Percentiles rank a stretch among this genome's conserved stretches.
phyloP scores from a whole-genome alignment of 35 echinoderm and acorn worm genomes.

The Apostichopus parvimensis region DNA sequence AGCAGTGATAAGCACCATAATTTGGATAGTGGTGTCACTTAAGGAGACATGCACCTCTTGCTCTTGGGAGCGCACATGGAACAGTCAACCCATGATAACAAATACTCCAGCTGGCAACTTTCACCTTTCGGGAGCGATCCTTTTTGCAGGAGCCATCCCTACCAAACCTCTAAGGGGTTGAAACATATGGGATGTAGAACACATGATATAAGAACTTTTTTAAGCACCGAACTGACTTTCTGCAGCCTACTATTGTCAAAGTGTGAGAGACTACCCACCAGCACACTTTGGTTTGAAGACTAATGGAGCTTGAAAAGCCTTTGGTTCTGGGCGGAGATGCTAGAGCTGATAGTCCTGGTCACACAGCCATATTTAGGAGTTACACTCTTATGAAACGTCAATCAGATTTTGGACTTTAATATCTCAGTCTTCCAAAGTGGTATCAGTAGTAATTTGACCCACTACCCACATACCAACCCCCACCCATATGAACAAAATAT shows the following conservation, averaged over 20 bases:
- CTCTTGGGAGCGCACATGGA: constrained; percentile 7
- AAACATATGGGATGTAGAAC: neutral
- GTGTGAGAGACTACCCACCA: neutral
- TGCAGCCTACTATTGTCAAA: constrained; percentile 1
- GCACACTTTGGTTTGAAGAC: no score
- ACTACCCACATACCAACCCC: no score
- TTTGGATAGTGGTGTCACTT: constrained; percentile 31
- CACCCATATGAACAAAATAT: no score
- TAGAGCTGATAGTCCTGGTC: no score
- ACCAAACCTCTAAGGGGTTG: constrained; percentile 43
- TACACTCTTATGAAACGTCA: no score
- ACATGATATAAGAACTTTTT: neutral
- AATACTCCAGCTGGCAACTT: constrained; percentile 71
- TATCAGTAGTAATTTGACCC: neutral
- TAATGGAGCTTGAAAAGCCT: no score
- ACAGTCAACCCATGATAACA: constrained; percentile 60
- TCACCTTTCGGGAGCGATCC: constrained; percentile 54
- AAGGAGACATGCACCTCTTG: constrained; percentile 56
- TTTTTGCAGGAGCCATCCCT: constrained; percentile 61
- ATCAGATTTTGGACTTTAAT: neutral
- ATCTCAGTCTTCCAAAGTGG: neutral
- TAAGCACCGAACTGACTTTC: neutral
- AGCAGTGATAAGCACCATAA: neutral
- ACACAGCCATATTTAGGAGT: no score
- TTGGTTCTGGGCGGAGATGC: no score